Percentiles rank a stretch among this genome's conserved stretches.
phyloP scores from a whole-genome alignment of 2,888 invertebrate species.

The Escarpia spicata region DNA sequence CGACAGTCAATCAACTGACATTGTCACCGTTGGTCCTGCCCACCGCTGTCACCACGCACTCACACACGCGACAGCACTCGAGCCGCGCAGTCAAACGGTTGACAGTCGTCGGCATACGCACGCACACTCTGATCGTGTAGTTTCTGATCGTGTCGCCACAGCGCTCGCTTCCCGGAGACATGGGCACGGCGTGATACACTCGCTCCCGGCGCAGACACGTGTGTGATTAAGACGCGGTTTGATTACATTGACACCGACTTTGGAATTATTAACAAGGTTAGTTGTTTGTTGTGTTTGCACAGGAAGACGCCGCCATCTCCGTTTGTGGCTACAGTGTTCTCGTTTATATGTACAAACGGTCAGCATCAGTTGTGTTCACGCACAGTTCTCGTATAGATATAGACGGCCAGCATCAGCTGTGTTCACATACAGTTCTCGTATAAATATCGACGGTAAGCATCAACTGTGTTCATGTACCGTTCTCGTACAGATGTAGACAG shows the following conservation, averaged over 20 bases:
- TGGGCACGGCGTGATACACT: not conserved
- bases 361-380: not conserved
- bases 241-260: not conserved
- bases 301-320: not conserved
- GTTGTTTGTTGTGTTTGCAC: not conserved
- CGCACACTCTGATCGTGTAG: not conserved
- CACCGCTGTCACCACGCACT: conserved; percentile 13
- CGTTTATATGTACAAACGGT: not conserved
- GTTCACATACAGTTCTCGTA: not conserved
- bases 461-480: not conserved
- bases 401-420: not conserved
- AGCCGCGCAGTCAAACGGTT: not conserved
- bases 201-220: not conserved
- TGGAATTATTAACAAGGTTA: conserved; percentile 1
- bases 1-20: not conserved
- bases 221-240: not conserved
- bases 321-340: not conserved
- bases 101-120: not conserved
- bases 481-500: not conserved
- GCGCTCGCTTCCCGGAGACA: not conserved
- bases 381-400: not conserved
- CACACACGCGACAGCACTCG: not conserved
- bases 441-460: not conserved
- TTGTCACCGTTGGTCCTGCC: not conserved
- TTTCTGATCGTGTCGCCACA: not conserved